Percentiles rank a stretch among this genome's conserved stretches.
phyloP scores from a whole-genome alignment of 2,888 invertebrate genomes.

The Standfussiana lucernea region DNA sequence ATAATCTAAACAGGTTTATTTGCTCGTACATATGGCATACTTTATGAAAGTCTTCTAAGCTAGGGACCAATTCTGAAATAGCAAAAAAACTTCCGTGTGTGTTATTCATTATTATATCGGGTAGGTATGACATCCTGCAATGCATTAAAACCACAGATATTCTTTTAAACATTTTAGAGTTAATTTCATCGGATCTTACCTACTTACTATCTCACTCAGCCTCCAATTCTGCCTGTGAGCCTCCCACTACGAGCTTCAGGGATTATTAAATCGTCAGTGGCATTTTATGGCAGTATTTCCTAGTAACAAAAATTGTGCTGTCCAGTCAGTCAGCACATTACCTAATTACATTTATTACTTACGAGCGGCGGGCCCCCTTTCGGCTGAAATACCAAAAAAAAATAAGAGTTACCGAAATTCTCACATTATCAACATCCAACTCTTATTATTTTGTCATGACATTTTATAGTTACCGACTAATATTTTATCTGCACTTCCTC shows the following conservation, averaged over 20 bases:
- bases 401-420: neutral
- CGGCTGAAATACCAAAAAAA: neutral
- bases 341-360: neutral
- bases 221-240: neutral
- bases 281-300: neutral
- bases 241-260: neutral
- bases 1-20: neutral
- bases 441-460: neutral
- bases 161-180: neutral
- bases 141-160: neutral
- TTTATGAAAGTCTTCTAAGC: neutral
- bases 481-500: neutral
- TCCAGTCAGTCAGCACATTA: neutral
- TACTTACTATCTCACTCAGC: neutral
- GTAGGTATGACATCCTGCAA: neutral
- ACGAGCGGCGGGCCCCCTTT: neutral
- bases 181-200: neutral
- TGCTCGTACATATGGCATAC: neutral
- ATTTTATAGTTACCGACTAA: conserved; percentile 8
- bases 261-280: neutral
- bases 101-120: neutral
- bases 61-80: neutral
- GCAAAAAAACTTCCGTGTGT: neutral
- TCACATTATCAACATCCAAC: neutral
- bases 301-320: neutral